Percentiles rank a stretch among this genome's conserved stretches.
Evolutionary conservation across 2,888 invertebrate genomes (phyloP).

Genomic region (Notodonta ziczac): DNA sequence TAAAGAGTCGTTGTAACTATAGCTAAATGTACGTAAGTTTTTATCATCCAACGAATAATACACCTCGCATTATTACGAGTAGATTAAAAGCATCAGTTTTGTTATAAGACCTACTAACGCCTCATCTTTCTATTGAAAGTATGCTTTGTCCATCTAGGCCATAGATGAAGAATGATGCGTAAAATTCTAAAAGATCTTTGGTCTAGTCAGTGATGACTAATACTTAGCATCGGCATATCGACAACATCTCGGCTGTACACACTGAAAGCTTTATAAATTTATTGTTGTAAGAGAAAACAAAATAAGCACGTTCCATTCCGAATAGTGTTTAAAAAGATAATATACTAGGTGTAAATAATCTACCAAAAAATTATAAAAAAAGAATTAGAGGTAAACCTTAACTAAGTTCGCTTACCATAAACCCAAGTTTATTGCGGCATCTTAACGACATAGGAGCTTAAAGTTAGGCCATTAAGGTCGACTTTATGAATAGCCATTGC

Average conservation of each 20-base stretch:
- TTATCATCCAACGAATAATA: too few relatives aligned
- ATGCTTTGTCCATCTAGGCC: too few relatives aligned
- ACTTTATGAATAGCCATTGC: background rate
- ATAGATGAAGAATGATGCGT: too few relatives aligned
- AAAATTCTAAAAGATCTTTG: too few relatives aligned
- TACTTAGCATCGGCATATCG: background rate
- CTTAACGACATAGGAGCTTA: background rate
- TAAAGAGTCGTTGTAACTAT: too few relatives aligned
- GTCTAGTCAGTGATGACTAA: too few relatives aligned
- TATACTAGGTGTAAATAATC: background rate
- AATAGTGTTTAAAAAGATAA: background rate
- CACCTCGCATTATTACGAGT: too few relatives aligned
- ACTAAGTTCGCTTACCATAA: background rate
- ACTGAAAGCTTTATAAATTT: background rate
- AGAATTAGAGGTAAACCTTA: background rate
- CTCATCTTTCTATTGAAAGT: too few relatives aligned
- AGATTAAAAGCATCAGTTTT: too few relatives aligned
- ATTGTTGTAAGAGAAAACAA: background rate
- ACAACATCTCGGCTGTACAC: background rate
- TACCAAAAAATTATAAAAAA: background rate
- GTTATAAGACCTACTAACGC: too few relatives aligned
- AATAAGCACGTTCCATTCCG: background rate
- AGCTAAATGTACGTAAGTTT: too few relatives aligned
- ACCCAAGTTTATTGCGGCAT: background rate
- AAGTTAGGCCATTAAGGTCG: background rate